A percentile compares a stretch with the other conserved stretches of the same genome.
phyloP scores from a whole-genome alignment of 1,140 invertebrate species.

The Laodelphax striatellus region DNA sequence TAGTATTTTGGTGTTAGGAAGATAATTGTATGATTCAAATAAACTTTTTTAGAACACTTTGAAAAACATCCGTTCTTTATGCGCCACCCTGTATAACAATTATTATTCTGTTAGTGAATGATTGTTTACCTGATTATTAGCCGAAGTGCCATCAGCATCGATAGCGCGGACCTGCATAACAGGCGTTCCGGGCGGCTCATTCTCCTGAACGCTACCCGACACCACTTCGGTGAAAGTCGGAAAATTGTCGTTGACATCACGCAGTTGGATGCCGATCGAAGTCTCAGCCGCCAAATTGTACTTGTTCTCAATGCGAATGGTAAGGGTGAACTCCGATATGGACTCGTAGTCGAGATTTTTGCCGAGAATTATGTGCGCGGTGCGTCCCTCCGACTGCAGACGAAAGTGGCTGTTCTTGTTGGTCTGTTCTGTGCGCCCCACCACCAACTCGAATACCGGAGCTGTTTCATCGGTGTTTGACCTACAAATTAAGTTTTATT shows the following conservation, averaged over 20 bases:
- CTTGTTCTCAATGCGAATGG: slow-evolving; percentile 71
- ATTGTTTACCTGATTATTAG: slow-evolving; percentile 52
- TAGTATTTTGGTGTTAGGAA: too few relatives aligned
- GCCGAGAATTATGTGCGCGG: slow-evolving; percentile 60
- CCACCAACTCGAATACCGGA: slow-evolving; percentile 62
- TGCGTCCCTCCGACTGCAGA: slow-evolving; percentile 54
- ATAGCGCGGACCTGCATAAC: slow-evolving; percentile 79
- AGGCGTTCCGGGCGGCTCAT: slow-evolving; percentile 61
- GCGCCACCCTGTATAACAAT: too few relatives aligned
- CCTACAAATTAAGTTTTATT: slow-evolving; percentile 33
- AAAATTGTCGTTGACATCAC: slow-evolving; percentile 81
- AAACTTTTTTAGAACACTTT: too few relatives aligned
- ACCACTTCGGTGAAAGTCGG: slow-evolving; percentile 68
- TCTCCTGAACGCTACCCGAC: slow-evolving; percentile 68
- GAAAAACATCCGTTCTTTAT: too few relatives aligned
- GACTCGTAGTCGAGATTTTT: slow-evolving; percentile 70
- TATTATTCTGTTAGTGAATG: too few relatives aligned
- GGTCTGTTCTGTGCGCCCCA: slow-evolving; percentile 68
- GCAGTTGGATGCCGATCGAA: slow-evolving; percentile 58
- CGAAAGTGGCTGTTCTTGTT: slow-evolving; percentile 67
- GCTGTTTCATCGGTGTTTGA: slow-evolving; percentile 63
- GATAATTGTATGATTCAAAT: too few relatives aligned
- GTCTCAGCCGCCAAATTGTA: slow-evolving; percentile 65
- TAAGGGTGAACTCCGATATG: slow-evolving; percentile 67
- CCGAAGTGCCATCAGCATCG: slow-evolving; percentile 72